A percentile compares a stretch with the other conserved stretches of the same genome.
These are phyloP conservation scores for Enteromius afrohamiltoni DNA, from an alignment of 2,797 vertebrate genomes.

Conservation along the genomic window DNA sequence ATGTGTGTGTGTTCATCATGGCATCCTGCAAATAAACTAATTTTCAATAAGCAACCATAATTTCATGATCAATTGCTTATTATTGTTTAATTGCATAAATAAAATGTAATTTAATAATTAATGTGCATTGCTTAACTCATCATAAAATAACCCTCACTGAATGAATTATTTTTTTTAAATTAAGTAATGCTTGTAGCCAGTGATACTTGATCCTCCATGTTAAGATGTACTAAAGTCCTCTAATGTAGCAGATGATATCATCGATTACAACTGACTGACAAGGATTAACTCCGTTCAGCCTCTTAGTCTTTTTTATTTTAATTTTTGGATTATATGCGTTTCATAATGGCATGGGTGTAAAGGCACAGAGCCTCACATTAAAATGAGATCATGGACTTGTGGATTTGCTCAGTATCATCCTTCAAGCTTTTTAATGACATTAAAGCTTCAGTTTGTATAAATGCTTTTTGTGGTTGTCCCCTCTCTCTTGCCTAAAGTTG, in stretches of 20 bases:
- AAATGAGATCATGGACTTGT: slow-evolving; percentile 27
- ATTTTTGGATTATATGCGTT: slow-evolving; percentile 30
- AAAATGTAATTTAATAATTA: not conserved
- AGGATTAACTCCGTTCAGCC: slow-evolving; percentile 37
- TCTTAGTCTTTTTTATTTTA: not conserved
- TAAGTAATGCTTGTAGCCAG: not conserved
- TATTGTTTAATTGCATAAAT: not conserved
- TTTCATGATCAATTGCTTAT: not conserved
- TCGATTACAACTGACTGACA: slow-evolving; percentile 21
- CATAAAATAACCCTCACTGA: not conserved
- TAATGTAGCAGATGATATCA: slow-evolving; percentile 27
- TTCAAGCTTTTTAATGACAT: slow-evolving; percentile 5
- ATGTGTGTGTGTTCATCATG: not conserved
- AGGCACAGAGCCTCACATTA: slow-evolving; percentile 13
- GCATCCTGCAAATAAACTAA: not conserved
- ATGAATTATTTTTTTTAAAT: not conserved
- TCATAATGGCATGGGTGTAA: slow-evolving; percentile 34
- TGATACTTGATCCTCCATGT: slow-evolving; percentile 7
- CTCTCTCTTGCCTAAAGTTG: not conserved
- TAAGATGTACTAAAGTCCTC: slow-evolving; percentile 19
- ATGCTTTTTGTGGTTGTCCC: not conserved
- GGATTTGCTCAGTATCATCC: slow-evolving; percentile 20
- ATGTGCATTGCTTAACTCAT: not conserved
- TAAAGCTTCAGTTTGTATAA: slow-evolving; percentile 17
- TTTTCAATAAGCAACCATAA: not conserved